Percentiles rank a stretch among this genome's conserved stretches.
phyloP scores from a whole-genome alignment of 2,797 vertebrate genomes.

The Chelmon rostratus region DNA sequence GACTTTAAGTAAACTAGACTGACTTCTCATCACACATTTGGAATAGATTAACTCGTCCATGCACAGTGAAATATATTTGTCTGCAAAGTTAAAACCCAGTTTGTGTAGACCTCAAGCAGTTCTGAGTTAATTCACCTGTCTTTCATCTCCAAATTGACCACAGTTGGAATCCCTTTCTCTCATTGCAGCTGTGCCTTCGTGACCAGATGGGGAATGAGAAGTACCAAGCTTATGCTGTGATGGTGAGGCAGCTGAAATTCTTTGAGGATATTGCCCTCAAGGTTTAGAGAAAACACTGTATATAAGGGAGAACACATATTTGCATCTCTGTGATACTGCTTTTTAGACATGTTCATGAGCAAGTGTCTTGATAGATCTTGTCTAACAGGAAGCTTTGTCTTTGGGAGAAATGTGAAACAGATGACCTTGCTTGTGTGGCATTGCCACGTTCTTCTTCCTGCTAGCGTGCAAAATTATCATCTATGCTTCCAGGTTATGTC shows the following conservation, averaged over 20 bases:
- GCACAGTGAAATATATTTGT: not conserved
- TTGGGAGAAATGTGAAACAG: not conserved
- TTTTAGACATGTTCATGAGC: not conserved
- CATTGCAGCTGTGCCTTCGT: conserved; percentile 86
- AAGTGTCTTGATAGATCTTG: not conserved
- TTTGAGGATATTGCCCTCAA: conserved; percentile 92
- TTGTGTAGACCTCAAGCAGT: not conserved
- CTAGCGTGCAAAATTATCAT: not conserved
- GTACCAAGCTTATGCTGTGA: conserved; percentile 89
- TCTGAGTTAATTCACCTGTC: not conserved
- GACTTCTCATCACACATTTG: not conserved
- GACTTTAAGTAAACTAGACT: not conserved
- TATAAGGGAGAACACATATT: not conserved
- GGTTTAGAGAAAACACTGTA: conserved; percentile 53
- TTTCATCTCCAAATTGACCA: conserved; percentile 14
- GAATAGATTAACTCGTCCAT: not conserved
- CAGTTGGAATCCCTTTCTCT: conserved; percentile 38
- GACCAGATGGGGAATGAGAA: conserved; percentile 93
- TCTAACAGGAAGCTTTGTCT: not conserved
- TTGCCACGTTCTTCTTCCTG: not conserved
- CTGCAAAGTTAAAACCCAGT: not conserved
- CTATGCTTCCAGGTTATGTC: not conserved
- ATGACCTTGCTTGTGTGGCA: not conserved
- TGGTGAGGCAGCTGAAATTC: conserved; percentile 95
- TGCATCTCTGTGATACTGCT: not conserved